These are phyloP conservation scores for Chaitophorus viminalis DNA, from an alignment of 2,888 invertebrate genomes.

Conservation along the genomic window DNA sequence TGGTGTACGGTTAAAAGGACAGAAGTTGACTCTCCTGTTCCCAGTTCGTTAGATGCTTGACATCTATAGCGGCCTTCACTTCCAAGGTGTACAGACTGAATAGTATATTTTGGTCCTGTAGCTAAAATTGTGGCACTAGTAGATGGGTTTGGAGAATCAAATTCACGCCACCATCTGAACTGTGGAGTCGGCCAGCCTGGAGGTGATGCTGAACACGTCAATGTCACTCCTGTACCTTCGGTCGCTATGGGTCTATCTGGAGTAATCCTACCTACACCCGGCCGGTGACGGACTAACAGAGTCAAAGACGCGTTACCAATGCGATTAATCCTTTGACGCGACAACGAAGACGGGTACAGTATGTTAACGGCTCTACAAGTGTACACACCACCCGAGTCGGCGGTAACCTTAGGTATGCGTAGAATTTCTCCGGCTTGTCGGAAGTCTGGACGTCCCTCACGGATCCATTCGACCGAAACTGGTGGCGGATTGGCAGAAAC, in stretches of 20 bases:
- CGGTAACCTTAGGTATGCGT: slow-evolving; percentile 78
- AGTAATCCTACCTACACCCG: slow-evolving; percentile 83
- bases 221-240: slow-evolving; percentile 80
- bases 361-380: slow-evolving; percentile 88
- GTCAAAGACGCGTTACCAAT: slow-evolving; percentile 85
- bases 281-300: slow-evolving; percentile 85
- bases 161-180: slow-evolving; percentile 85
- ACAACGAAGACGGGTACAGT: slow-evolving; percentile 78
- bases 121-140: slow-evolving; percentile 73
- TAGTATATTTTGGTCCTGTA: slow-evolving; percentile 84
- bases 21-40: slow-evolving; percentile 85
- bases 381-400: slow-evolving; percentile 89
- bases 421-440: slow-evolving; percentile 83
- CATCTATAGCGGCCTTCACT: slow-evolving; percentile 91
- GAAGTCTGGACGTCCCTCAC: slow-evolving; percentile 86
- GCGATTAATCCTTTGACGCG: slow-evolving; percentile 76
- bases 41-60: slow-evolving; percentile 88
- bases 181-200: slow-evolving; percentile 93
- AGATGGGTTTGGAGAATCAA: slow-evolving; percentile 68
- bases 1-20: slow-evolving; percentile 88
- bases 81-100: slow-evolving; percentile 83
- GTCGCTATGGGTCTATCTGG: slow-evolving; percentile 86
- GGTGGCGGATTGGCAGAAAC: slow-evolving; percentile 88
- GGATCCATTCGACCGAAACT: slow-evolving; percentile 85
- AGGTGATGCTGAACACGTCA: slow-evolving; percentile 87